phyloP scores from a whole-genome alignment of 37 sponge, comb jelly and placozoan genomes.

The Ianthella basta region DNA sequence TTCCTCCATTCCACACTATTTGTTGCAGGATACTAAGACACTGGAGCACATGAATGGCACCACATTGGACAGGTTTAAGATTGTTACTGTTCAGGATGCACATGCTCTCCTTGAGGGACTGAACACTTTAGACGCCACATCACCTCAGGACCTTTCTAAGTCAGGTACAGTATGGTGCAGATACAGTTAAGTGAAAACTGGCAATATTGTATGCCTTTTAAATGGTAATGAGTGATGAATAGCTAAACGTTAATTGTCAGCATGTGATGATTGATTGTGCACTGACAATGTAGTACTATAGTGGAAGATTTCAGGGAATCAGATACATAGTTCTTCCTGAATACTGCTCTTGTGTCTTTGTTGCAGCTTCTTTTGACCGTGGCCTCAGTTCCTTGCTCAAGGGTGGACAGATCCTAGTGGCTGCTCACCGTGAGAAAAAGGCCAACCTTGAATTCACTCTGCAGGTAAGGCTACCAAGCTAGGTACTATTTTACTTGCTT shows the following conservation, averaged over 20 bases:
- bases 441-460: constrained; percentile 56
- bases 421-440: constrained; percentile 64
- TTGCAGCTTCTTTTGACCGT: constrained; percentile 31
- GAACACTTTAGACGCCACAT: not conserved
- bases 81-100: constrained; percentile 63
- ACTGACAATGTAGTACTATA: no score
- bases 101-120: constrained; percentile 48
- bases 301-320: no score
- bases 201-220: no score
- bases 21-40: constrained; percentile 70
- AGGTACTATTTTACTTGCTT: no score
- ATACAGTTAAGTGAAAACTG: no score
- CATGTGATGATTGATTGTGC: not conserved
- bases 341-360: not conserved
- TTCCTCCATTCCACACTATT: no score
- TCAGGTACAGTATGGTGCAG: no score
- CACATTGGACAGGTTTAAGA: constrained; percentile 57
- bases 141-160: constrained; percentile 19
- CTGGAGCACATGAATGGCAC: constrained; percentile 61
- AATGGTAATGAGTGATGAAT: no score
- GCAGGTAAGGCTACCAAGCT: constrained; percentile 24
- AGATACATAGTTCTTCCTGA: no score
- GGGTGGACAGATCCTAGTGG: constrained; percentile 38
- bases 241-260: no score
- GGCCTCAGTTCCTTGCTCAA: constrained; percentile 39